phyloP scores from a whole-genome alignment of 2,888 invertebrate genomes.

The Petrophora chlorosata region DNA sequence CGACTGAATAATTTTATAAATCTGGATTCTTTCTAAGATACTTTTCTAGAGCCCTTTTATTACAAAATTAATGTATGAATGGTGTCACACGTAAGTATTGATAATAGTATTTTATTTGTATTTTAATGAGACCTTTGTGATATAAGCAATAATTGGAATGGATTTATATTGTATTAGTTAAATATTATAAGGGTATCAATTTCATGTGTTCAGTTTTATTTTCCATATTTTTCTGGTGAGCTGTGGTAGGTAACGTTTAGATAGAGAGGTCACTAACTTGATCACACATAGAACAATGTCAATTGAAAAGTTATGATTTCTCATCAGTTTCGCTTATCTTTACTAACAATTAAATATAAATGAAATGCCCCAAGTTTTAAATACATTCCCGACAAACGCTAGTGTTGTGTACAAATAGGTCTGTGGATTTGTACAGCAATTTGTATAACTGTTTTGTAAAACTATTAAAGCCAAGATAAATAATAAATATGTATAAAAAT shows the following conservation, averaged over 20 bases:
- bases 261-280: not conserved
- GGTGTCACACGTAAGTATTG: not conserved
- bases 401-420: conserved; percentile 51
- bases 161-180: not conserved
- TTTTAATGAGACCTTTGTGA: conserved; percentile 15
- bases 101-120: conserved; percentile 3
- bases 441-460: conserved; percentile 80
- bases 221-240: not conserved
- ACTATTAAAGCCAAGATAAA: conserved; percentile 68
- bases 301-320: conserved; percentile 6
- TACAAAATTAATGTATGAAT: not conserved
- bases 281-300: conserved; percentile 2
- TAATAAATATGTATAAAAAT: conserved; percentile 47
- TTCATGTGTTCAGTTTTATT: conserved; percentile 1
- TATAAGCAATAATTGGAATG: conserved; percentile 11
- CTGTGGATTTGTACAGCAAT: conserved; percentile 73
- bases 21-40: not conserved
- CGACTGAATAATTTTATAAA: conserved; percentile 8
- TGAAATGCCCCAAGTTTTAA: conserved; percentile 21
- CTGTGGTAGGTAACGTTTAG: too few relatives aligned
- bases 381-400: conserved; percentile 35
- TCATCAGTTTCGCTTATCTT: conserved; percentile 1
- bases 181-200: not conserved
- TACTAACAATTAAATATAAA: not conserved
- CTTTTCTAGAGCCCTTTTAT: not conserved